phyloP scores from a whole-genome alignment of 2,888 invertebrate genomes.

The Noctua janthina region DNA sequence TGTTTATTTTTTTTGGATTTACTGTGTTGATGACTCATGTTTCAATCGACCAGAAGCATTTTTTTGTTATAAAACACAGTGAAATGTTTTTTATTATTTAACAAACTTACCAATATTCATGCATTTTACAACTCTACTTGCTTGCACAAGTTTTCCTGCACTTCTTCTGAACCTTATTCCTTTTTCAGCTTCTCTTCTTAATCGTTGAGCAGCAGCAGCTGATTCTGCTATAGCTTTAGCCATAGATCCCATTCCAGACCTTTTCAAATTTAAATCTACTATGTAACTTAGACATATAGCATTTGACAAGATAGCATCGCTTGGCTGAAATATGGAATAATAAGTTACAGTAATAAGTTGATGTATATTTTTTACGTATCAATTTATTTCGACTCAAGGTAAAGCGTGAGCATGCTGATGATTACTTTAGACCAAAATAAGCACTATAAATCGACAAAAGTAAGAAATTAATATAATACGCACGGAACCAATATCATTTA shows the following conservation, averaged over 20 bases:
- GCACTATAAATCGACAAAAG: not conserved
- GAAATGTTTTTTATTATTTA: not conserved
- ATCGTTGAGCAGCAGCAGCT: conserved; percentile 85
- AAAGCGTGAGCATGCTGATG: not conserved
- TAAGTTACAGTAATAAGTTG: not conserved
- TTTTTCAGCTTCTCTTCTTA: conserved; percentile 86
- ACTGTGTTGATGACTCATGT: not conserved
- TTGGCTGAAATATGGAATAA: conserved; percentile 75
- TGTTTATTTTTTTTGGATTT: not conserved
- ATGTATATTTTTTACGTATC: not conserved
- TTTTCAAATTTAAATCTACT: conserved; percentile 85
- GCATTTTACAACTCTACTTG: conserved; percentile 85
- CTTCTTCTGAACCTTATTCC: conserved; percentile 86
- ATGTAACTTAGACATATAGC: conserved; percentile 87
- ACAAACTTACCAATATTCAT: conserved; percentile 84
- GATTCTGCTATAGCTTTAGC: conserved; percentile 86
- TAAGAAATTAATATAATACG: conserved; percentile 59
- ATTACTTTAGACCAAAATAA: not conserved
- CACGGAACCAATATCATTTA: conserved; percentile 88
- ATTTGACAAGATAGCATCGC: conserved; percentile 83
- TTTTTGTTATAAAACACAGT: not conserved
- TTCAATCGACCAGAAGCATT: not conserved
- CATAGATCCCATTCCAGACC: conserved; percentile 86
- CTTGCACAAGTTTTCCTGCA: conserved; percentile 86
- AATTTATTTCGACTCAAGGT: not conserved